These are phyloP conservation scores for Atopsyche davidsoni DNA, from an alignment of 1,140 invertebrate species.

Conservation along the genomic window DNA sequence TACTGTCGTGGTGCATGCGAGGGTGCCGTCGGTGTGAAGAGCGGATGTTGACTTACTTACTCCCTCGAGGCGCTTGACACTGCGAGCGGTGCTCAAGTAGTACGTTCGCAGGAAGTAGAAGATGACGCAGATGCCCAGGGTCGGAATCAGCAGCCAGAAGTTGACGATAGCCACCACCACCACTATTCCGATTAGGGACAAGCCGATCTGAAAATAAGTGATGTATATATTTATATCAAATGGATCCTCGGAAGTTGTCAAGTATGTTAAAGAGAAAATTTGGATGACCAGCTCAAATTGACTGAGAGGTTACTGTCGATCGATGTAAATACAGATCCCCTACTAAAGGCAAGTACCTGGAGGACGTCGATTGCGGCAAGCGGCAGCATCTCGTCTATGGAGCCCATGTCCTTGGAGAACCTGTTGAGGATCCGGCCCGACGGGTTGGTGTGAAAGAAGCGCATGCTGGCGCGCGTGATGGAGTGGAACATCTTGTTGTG, in stretches of 20 bases:
- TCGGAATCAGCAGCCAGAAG: constrained; percentile 67
- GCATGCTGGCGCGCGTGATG: constrained; percentile 69
- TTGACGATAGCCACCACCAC: constrained; percentile 69
- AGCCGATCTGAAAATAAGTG: constrained; percentile 56
- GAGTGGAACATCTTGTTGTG: constrained; percentile 75
- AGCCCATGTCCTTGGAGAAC: constrained; percentile 82
- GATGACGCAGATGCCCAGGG: constrained; percentile 58
- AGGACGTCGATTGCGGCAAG: constrained; percentile 64
- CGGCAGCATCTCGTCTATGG: constrained; percentile 80
- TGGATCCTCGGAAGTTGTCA: too few species aligned
- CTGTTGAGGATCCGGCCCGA: constrained; percentile 68
- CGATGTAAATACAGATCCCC: too few species aligned
- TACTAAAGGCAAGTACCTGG: constrained; percentile 43
- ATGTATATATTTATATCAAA: too few species aligned
- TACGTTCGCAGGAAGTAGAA: constrained; percentile 70
- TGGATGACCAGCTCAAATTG: background rate
- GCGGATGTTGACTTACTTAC: constrained; percentile 61
- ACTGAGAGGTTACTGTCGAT: too few species aligned
- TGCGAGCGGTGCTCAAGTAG: constrained; percentile 76
- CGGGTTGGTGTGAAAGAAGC: constrained; percentile 78
- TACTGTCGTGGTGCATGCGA: too few species aligned
- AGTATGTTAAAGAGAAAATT: too few species aligned
- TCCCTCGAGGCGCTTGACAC: constrained; percentile 83
- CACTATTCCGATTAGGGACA: constrained; percentile 68
- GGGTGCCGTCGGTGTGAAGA: background rate